A percentile compares a stretch with the other conserved stretches of the same genome.
Conservation (phyloP, 2,888 invertebrate species). For the Buathra laborator region DNA sequence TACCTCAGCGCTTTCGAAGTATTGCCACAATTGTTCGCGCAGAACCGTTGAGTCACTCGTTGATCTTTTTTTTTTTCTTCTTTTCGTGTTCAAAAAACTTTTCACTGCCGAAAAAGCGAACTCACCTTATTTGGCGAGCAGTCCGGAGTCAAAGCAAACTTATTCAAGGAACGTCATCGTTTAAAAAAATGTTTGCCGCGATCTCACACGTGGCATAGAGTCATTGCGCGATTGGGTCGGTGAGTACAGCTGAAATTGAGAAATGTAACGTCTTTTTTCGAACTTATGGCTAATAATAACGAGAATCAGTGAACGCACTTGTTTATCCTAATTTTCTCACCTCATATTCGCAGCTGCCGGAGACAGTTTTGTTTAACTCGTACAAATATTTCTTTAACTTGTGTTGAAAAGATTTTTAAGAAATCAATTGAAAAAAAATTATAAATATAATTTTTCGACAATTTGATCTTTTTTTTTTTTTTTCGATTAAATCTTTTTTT, state of each 20-base stretch:
- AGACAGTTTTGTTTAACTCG: not conserved
- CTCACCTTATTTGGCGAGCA: constrained; percentile 56
- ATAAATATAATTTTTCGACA: not conserved
- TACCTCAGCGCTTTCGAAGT: no score
- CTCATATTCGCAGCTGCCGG: not conserved
- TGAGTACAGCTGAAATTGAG: constrained; percentile 12
- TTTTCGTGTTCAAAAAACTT: constrained; percentile 40
- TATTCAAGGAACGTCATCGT: constrained; percentile 24
- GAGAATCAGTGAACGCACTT: not conserved
- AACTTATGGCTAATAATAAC: constrained; percentile 16
- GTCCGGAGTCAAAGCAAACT: constrained; percentile 33
- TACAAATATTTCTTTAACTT: not conserved
- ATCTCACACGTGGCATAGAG: constrained; percentile 1
- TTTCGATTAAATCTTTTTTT: not conserved
- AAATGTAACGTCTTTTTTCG: not conserved
- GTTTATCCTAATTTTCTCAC: not conserved
- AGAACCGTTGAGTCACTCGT: constrained; percentile 35
- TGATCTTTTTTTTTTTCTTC: not conserved
- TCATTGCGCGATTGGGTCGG: constrained; percentile 11
- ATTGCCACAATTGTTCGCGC: no score
- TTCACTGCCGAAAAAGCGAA: constrained; percentile 22
- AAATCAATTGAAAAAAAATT: no score
- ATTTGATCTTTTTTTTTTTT: not conserved
- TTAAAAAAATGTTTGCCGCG: constrained; percentile 37
- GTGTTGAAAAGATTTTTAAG: no score